Evolutionary conservation across 2,797 vertebrate genomes (phyloP).

Genomic region (Ctenopoma multispine): DNA sequence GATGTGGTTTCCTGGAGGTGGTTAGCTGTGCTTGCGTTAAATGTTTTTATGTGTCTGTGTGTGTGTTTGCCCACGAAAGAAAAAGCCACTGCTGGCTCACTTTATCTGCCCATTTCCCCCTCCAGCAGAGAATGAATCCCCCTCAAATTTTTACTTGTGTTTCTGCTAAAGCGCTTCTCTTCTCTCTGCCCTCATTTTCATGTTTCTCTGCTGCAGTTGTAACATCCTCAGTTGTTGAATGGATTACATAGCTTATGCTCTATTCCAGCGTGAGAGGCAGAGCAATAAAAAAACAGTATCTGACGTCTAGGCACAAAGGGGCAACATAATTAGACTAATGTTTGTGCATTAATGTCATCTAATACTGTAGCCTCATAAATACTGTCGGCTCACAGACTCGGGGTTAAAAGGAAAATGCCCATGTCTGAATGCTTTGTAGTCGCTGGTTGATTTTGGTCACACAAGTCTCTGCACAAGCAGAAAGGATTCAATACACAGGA

Average conservation of each 20-base stretch:
- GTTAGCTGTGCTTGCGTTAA: conserved; percentile 42
- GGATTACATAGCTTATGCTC: conserved; percentile 47
- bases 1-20: conserved; percentile 65
- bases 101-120: conserved; percentile 47
- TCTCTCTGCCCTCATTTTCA: conserved; percentile 62
- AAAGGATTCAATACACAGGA: conserved; percentile 49
- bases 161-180: conserved; percentile 49
- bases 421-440: conserved; percentile 42
- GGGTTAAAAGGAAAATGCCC: conserved; percentile 49
- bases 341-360: conserved; percentile 44
- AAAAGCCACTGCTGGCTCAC: no score
- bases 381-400: conserved; percentile 13
- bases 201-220: conserved; percentile 54
- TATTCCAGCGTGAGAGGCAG: conserved; percentile 26
- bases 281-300: conserved; percentile 40
- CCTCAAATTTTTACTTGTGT: conserved; percentile 32
- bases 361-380: conserved; percentile 47
- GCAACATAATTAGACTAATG: conserved; percentile 26
- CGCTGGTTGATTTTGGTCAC: conserved; percentile 38
- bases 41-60: conserved; percentile 22
- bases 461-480: conserved; percentile 58
- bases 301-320: conserved; percentile 48
- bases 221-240: conserved; percentile 59
- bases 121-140: conserved; percentile 50
- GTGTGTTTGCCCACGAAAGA: not conserved